Evolutionary conservation across 2,113 vertebrate genomes (phyloP).

Genomic region (Notarius quadriscutis): DNA sequence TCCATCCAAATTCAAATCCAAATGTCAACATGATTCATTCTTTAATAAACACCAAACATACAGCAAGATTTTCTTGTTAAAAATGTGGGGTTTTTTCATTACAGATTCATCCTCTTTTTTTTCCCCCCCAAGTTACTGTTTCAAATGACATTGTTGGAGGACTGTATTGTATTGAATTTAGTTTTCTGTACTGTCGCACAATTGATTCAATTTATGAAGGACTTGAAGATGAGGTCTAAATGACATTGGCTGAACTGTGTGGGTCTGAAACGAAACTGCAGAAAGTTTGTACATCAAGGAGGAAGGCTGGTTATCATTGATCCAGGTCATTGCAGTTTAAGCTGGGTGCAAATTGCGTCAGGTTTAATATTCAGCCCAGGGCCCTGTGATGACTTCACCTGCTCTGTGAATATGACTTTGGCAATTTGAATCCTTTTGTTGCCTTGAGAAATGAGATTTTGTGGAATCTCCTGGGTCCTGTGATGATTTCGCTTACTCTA

Average conservation of each 20-base stretch:
- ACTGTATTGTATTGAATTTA: not conserved
- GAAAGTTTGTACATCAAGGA: not conserved
- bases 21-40: not conserved
- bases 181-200: not conserved
- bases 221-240: not conserved
- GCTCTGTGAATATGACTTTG: constrained; percentile 31
- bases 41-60: constrained; percentile 10
- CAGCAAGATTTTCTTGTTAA: not conserved
- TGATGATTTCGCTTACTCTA: constrained; percentile 26
- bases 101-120: not conserved
- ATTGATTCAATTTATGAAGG: constrained; percentile 12
- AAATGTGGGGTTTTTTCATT: not conserved
- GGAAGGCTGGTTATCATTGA: not conserved
- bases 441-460: constrained; percentile 23
- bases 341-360: not conserved
- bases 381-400: constrained; percentile 21
- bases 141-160: not conserved
- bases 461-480: not conserved
- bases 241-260: not conserved
- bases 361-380: constrained; percentile 12
- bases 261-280: not conserved
- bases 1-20: not conserved
- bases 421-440: constrained; percentile 5
- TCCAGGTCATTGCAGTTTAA: constrained; percentile 1
- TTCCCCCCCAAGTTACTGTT: not conserved